Conservation (phyloP, 2,113 vertebrate species). For the Symphodus melops region DNA sequence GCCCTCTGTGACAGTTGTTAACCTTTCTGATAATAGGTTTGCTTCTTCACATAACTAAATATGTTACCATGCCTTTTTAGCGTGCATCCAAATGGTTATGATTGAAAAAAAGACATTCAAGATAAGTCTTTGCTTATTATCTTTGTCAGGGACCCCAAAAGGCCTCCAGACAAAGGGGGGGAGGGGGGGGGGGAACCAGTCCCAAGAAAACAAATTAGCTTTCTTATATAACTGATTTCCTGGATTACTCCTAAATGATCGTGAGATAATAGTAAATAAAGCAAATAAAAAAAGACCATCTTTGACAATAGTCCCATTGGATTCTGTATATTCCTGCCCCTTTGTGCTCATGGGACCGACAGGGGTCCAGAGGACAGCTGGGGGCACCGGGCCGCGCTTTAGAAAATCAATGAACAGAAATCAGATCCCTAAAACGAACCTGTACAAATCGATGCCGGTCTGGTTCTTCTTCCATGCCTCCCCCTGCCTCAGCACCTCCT, state of each 20-base stretch:
- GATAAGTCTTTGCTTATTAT: too few species aligned
- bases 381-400: neutral
- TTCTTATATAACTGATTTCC: too few species aligned
- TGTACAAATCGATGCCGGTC: conserved; percentile 87
- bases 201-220: too few species aligned
- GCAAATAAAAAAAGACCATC: neutral
- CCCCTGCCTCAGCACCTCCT: conserved; percentile 90
- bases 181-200: too few species aligned
- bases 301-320: neutral
- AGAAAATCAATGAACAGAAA: neutral
- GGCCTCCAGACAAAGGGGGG: conserved; percentile 16
- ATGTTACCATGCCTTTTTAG: too few species aligned
- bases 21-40: too few species aligned
- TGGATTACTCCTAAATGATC: neutral
- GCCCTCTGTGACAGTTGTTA: neutral
- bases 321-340: neutral
- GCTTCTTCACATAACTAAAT: too few species aligned
- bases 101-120: too few species aligned
- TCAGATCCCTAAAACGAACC: conserved; percentile 76
- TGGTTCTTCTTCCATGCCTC: conserved; percentile 89
- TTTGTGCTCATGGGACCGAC: neutral
- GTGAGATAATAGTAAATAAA: neutral
- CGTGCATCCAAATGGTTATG: too few species aligned
- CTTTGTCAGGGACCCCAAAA: neutral
- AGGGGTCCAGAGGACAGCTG: neutral